phyloP scores from a whole-genome alignment of 2,113 vertebrate genomes.

The Centropus unirufus region DNA sequence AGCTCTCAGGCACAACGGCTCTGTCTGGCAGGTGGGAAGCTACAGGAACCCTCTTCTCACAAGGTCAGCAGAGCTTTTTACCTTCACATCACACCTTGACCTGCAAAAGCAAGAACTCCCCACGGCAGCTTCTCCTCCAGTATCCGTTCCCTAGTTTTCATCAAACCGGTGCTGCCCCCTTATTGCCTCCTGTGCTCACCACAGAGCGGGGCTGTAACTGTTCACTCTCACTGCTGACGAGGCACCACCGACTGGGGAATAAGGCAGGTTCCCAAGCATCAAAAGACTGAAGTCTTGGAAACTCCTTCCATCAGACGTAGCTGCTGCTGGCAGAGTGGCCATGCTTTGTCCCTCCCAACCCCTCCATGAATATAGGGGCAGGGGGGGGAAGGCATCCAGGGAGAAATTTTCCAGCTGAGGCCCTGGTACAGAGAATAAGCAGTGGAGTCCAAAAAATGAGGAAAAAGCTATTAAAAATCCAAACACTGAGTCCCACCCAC shows the following conservation, averaged over 20 bases:
- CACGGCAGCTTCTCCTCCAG: background rate
- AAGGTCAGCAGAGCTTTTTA: background rate
- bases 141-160: background rate
- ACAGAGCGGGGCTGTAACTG: background rate
- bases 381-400: background rate
- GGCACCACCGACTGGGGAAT: background rate
- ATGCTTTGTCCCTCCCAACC: background rate
- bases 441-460: constrained; percentile 25
- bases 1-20: background rate
- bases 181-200: background rate
- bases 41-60: background rate
- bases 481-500: constrained; percentile 43
- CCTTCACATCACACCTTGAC: background rate
- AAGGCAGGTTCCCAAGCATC: background rate
- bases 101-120: background rate
- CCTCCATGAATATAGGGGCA: background rate
- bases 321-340: background rate
- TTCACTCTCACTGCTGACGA: background rate
- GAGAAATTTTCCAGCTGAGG: constrained; percentile 27
- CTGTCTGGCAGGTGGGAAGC: background rate
- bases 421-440: constrained; percentile 1
- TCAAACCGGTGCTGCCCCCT: background rate
- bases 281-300: background rate
- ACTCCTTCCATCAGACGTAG: background rate
- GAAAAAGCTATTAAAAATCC: constrained; percentile 47